Evolutionary conservation across 2,113 vertebrate genomes (phyloP).

Genomic region (Cricetomys ansorgei): DNA sequence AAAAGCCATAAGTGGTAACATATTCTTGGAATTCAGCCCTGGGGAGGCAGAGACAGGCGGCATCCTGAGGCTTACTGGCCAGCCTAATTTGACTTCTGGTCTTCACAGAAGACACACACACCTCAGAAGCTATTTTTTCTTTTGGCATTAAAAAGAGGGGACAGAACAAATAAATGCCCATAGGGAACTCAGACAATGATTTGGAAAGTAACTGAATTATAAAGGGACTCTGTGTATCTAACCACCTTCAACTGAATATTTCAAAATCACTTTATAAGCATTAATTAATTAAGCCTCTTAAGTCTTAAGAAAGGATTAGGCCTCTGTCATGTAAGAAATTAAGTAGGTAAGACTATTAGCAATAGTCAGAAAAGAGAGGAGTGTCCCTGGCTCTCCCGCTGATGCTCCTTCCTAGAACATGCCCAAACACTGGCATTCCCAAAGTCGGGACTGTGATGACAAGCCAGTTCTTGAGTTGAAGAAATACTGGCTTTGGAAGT

Average conservation of each 20-base stretch:
- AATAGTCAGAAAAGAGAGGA: slow-evolving; percentile 46
- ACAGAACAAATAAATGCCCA: neutral
- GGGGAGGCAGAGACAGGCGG: neutral
- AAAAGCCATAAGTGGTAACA: neutral
- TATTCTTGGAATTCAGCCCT: neutral
- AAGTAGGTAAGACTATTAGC: slow-evolving; percentile 35
- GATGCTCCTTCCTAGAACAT: slow-evolving; percentile 14
- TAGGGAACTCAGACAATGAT: slow-evolving; percentile 22
- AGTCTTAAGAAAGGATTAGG: slow-evolving; percentile 51
- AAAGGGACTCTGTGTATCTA: slow-evolving; percentile 54
- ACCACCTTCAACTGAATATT: slow-evolving; percentile 44
- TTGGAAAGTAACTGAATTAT: slow-evolving; percentile 58
- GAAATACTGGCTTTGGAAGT: slow-evolving; percentile 33
- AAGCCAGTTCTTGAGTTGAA: neutral
- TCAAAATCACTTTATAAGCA: slow-evolving; percentile 64
- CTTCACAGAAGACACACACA: neutral
- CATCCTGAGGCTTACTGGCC: neutral
- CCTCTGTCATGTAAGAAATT: slow-evolving; percentile 58
- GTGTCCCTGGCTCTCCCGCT: slow-evolving; percentile 9
- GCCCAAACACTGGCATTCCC: neutral
- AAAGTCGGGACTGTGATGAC: neutral
- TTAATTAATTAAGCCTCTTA: slow-evolving; percentile 61
- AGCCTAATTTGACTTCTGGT: neutral
- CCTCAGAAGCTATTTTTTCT: slow-evolving; percentile 56
- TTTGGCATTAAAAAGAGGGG: neutral